Percentiles rank a stretch among this genome's conserved stretches.
These are phyloP conservation scores for Callorhinus ursinus DNA, from an alignment of 2,113 vertebrate species.

Conservation along the genomic window DNA sequence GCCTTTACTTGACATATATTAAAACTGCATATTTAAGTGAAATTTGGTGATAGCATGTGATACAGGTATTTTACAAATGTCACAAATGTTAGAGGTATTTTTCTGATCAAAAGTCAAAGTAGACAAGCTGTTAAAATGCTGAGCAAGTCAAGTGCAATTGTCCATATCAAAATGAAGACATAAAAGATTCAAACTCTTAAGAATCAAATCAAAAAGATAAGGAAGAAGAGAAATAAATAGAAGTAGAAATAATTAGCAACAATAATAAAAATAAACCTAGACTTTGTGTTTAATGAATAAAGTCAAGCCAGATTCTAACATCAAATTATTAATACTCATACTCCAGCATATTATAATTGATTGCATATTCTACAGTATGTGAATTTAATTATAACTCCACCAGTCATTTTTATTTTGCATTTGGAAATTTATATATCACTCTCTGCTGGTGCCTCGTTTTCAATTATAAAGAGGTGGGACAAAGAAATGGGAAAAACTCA, in stretches of 20 bases:
- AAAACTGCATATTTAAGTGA: neutral
- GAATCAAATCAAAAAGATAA: neutral
- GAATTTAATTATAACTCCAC: neutral
- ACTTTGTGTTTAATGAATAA: neutral
- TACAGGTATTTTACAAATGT: neutral
- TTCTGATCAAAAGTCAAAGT: constrained; percentile 12
- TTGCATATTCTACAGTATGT: neutral
- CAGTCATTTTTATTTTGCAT: neutral
- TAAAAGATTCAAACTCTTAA: neutral
- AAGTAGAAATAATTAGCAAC: neutral
- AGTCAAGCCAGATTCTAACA: neutral
- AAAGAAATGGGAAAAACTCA: neutral
- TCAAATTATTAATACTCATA: neutral
- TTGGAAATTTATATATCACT: neutral
- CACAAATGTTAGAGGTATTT: neutral
- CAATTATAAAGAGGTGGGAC: neutral
- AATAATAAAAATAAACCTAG: neutral
- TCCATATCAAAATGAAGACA: neutral
- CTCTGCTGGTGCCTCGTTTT: neutral
- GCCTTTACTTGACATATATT: neutral
- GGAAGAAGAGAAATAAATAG: neutral
- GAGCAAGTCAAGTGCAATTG: neutral
- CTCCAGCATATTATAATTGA: neutral
- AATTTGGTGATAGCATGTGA: neutral
- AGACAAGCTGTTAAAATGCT: neutral